A percentile compares a stretch with the other conserved stretches of the same genome.
Conservation (phyloP, 2,113 vertebrate species). For the Centropristis striata region DNA sequence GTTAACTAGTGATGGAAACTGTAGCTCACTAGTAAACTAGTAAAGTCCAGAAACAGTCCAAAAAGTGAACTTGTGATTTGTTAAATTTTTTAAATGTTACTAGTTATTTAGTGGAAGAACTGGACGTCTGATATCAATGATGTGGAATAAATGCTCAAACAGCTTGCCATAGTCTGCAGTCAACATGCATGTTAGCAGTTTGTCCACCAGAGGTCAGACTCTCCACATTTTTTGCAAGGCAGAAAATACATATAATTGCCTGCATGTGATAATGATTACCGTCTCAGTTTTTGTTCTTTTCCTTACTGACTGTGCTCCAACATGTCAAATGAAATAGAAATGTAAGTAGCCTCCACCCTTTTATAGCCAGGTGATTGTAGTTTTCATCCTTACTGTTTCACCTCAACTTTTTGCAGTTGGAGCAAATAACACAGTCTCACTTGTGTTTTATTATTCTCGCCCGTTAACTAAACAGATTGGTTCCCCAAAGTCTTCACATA, state of each 20-base stretch:
- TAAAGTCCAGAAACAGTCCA: no score
- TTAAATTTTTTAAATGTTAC: no score
- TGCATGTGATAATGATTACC: conserved; percentile 8
- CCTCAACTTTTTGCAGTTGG: not conserved
- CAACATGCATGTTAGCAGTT: not conserved
- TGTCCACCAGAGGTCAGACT: conserved; percentile 53
- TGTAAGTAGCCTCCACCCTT: not conserved
- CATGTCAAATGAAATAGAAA: not conserved
- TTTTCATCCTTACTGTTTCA: conserved; percentile 3
- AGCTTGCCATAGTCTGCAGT: no score
- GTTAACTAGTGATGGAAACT: no score
- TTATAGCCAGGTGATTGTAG: not conserved
- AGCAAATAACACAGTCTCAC: not conserved
- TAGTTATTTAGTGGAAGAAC: no score
- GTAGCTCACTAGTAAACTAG: no score
- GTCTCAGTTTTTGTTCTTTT: not conserved
- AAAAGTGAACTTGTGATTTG: no score
- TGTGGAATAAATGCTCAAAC: no score
- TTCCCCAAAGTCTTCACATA: not conserved
- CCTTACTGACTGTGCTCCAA: not conserved
- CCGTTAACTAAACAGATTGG: not conserved
- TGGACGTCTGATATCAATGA: no score
- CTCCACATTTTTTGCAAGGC: not conserved
- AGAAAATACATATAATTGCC: not conserved
- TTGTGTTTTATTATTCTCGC: not conserved